These are phyloP conservation scores for Plebejus melissa DNA, from an alignment of 2,888 invertebrate genomes.

Conservation along the genomic window DNA sequence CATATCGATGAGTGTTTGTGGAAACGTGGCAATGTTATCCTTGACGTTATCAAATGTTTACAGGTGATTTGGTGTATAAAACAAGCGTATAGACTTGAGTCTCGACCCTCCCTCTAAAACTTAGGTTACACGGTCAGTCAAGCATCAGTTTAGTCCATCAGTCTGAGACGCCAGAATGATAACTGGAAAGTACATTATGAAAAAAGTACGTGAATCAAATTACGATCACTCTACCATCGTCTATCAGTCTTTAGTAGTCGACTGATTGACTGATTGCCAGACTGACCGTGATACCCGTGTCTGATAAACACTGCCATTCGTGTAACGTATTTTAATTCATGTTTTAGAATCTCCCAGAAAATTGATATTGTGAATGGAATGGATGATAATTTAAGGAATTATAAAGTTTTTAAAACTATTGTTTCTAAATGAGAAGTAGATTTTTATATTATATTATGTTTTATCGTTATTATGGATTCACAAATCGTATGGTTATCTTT, in stretches of 20 bases:
- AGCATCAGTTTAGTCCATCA: too few relatives aligned
- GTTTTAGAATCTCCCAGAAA: constrained; percentile 11
- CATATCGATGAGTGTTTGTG: constrained; percentile 72
- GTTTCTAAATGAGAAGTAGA: constrained; percentile 14
- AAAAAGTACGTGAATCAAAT: too few relatives aligned
- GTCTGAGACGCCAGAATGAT: too few relatives aligned
- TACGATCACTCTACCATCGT: too few relatives aligned
- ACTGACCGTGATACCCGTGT: too few relatives aligned
- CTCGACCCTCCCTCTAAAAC: constrained; percentile 60
- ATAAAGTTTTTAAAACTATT: constrained; percentile 24
- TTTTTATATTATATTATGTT: constrained; percentile 28
- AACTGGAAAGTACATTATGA: too few relatives aligned
- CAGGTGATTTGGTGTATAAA: constrained; percentile 53
- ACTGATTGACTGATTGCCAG: too few relatives aligned
- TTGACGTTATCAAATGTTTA: constrained; percentile 26
- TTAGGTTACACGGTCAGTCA: too few relatives aligned
- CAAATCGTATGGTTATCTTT: constrained; percentile 26
- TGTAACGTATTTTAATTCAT: constrained; percentile 43
- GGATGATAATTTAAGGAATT: constrained; percentile 11
- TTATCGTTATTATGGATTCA: constrained; percentile 15
- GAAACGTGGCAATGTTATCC: constrained; percentile 26
- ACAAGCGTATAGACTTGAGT: constrained; percentile 63
- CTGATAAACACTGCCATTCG: constrained; percentile 73
- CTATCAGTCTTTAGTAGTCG: too few relatives aligned
- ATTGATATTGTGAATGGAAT: constrained; percentile 6